Evolutionary conservation across 1,140 invertebrate genomes (phyloP).

Genomic region (Onthophagus taurus): DNA sequence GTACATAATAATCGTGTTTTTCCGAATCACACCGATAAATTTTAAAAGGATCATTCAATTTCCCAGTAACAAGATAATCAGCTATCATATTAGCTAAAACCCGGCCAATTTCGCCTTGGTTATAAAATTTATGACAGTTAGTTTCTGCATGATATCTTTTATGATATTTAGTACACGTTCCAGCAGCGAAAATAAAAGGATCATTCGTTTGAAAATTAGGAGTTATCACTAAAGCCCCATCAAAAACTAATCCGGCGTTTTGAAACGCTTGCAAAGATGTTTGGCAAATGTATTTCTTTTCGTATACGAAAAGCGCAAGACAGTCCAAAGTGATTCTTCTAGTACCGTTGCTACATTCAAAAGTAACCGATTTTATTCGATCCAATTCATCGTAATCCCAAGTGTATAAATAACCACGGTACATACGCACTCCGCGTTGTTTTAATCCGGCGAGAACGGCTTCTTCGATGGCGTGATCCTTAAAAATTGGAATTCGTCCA

Average conservation of each 20-base stretch:
- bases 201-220: conserved; percentile 60
- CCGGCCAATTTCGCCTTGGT: too few relatives aligned
- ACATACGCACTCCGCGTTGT: conserved; percentile 18
- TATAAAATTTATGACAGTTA: too few relatives aligned
- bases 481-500: too few relatives aligned
- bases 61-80: too few relatives aligned
- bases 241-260: conserved; percentile 58
- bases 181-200: conserved; percentile 55
- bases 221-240: conserved; percentile 59
- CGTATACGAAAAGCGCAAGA: conserved; percentile 44
- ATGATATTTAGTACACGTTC: conserved; percentile 53
- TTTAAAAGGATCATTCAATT: too few relatives aligned
- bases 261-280: conserved; percentile 48
- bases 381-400: conserved; percentile 21
- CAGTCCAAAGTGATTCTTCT: conserved; percentile 37
- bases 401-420: conserved; percentile 26
- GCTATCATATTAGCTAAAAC: too few relatives aligned
- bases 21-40: too few relatives aligned
- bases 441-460: conserved; percentile 13
- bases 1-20: too few relatives aligned
- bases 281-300: conserved; percentile 36
- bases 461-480: conserved; percentile 27
- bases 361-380: conserved; percentile 25
- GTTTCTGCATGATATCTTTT: conserved; percentile 40
- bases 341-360: conserved; percentile 40